Evolutionary conservation across 1,140 invertebrate species (phyloP), one percentile per base, ranked within the genome.

Genomic region (Helicorthomorpha holstii): DNA sequence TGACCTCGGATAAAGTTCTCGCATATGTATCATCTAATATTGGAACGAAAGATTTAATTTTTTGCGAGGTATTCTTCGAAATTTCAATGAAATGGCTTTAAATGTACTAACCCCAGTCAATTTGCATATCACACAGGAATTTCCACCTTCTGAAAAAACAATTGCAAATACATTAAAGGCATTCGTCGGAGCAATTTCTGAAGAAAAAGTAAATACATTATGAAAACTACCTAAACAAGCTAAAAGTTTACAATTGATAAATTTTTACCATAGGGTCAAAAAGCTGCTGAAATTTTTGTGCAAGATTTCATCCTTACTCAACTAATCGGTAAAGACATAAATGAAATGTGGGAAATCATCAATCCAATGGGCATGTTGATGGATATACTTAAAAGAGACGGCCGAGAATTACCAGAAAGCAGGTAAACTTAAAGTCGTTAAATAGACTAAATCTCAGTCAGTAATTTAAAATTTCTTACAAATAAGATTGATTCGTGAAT

Each of bases 291-390:
- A 56, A 63, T 73, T 54, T 93, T 96, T 72, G 74, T 95, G 2
- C 69, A 81, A 49, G 91, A 96, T 65, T 88, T 96, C 63, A 70
- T 97, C 22, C 72, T 91, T 46, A 75, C 81, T 12, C 80, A 82
- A 61, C 66, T 95, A 24, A 76, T 79, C 63, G 82, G 80, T 14
- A 79, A 82, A 67, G 85, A 93, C 67, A 63, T 95, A 1, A 77
- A 79, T 60, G 81, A 86, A 53, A 72, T 91, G 43, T 94, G 87
- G 85, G 67, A 74, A 27, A 78, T 88, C 19, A 67, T 77, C 48
- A 70, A 91, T 54, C 87, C 91, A 0, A 73, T 84, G 64, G 67
- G 75, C 43, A 66, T 82, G 57, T 66, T 97, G 2, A 69, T 70
- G 34, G 69, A 75, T 2, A 68, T 85, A 65, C 69, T 79, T 44